Conservation (phyloP, 2,888 invertebrate species). For the Orthonevra nobilis region DNA sequence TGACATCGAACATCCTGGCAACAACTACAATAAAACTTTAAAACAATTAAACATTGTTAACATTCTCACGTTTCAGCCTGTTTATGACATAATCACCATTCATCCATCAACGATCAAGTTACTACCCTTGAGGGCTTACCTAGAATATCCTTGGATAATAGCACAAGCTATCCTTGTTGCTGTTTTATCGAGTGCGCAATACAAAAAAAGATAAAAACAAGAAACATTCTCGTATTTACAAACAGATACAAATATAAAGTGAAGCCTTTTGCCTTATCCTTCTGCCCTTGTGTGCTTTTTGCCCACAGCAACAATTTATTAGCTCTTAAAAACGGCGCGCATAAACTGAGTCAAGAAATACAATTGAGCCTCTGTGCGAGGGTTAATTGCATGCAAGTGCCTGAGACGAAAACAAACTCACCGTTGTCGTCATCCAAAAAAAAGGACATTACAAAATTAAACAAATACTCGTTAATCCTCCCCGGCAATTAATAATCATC, state of each 20-base stretch:
- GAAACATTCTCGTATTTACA: too few relatives aligned
- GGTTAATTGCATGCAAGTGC: conserved; percentile 22
- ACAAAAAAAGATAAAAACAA: conserved; percentile 49
- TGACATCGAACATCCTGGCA: conserved; percentile 31
- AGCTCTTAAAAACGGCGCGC: conserved; percentile 11
- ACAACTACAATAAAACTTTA: conserved; percentile 56
- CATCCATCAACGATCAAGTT: conserved; percentile 24
- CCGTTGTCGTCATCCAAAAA: not conserved
- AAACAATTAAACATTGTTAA: conserved; percentile 64
- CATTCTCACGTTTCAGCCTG: conserved; percentile 38
- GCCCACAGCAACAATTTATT: conserved; percentile 38
- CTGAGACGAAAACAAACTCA: not conserved
- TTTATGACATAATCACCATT: conserved; percentile 34
- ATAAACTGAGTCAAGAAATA: conserved; percentile 17
- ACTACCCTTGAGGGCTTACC: not conserved
- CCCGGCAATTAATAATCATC: conserved; percentile 37
- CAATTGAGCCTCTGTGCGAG: conserved; percentile 23
- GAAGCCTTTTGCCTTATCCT: conserved; percentile 7
- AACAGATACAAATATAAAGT: conserved; percentile 39
- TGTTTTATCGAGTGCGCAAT: conserved; percentile 20
- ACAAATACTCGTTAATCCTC: conserved; percentile 33
- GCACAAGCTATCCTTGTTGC: conserved; percentile 23
- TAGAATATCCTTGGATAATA: conserved; percentile 33
- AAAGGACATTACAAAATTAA: conserved; percentile 28
- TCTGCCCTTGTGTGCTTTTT: conserved; percentile 4